Evolutionary conservation across 2,888 invertebrate species (phyloP), one percentile per base, ranked within the genome.

Genomic region (Teinopalpus imperialis): DNA sequence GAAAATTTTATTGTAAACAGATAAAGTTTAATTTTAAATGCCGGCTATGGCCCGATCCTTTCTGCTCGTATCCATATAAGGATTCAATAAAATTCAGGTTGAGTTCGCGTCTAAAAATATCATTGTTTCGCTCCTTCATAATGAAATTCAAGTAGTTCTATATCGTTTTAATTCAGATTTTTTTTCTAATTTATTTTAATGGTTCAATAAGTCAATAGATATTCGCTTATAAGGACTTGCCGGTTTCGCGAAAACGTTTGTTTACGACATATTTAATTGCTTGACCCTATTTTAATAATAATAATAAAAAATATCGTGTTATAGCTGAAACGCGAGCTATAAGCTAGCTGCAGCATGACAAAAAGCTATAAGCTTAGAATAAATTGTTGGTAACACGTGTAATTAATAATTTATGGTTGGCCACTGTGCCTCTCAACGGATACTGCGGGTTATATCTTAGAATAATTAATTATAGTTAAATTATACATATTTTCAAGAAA

Each of bases 81-180:
- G 79, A 50, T 49, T 53, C 66, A 61, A 74, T 76, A 69, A 77
- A 75, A 79, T 75, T 74, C 73, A 76, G 72, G 73, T 71, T 75
- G 75, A 57, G 66, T 72, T 74, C 12, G 62, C 57, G 51, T 67
- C 52, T 66, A 57, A 68, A 55, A 49, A 51, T 53, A 56, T 54
- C 43, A 51, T 40, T 55, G 35, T 72, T 66, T 62, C 60, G 51
- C 52, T 73, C 58, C 54, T 46, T 51, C 56, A 43, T 43, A 34
- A 10, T 7, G 49, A 39, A 42, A 42, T 57, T 26, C 13, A 20
- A 37, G 8, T 56, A 35, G 49, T 45, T 48, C 16, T 32, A 41
- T 61, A 49, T 58, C 56, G 27, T 48, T 57, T 37, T 3, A 50
- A 51, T 51, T 39, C 52, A 52, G 48, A 56, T 50, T 55, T 50